phyloP scores from a whole-genome alignment of 2,113 vertebrate species.

The Sorex fumeus region DNA sequence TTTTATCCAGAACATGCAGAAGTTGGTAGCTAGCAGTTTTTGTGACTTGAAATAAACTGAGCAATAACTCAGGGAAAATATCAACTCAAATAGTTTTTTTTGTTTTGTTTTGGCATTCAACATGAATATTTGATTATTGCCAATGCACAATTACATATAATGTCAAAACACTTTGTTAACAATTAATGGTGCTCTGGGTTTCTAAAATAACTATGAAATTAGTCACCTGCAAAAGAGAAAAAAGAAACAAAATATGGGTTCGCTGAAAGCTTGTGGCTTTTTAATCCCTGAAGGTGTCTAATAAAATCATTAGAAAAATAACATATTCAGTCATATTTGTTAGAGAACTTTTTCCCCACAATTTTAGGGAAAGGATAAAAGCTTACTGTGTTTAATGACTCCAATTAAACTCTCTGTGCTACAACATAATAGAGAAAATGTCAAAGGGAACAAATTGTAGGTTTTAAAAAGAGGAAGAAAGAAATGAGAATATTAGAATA shows the following conservation, averaged over 20 bases:
- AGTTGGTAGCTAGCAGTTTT: no score
- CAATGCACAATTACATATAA: neutral
- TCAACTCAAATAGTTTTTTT: no score
- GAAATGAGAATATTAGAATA: neutral
- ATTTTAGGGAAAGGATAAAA: neutral
- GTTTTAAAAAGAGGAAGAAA: slow-evolving; percentile 15
- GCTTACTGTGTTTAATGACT: slow-evolving; percentile 49
- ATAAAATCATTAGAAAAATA: neutral
- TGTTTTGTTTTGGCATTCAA: neutral
- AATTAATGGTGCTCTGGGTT: neutral
- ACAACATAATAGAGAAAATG: neutral
- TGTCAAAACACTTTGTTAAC: neutral
- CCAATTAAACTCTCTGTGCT: slow-evolving; percentile 13
- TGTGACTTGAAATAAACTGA: no score
- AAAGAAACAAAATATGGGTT: slow-evolving; percentile 3
- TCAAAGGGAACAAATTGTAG: neutral
- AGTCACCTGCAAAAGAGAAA: neutral
- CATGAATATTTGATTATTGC: slow-evolving; percentile 18
- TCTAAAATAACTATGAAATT: slow-evolving; percentile 50
- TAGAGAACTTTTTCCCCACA: neutral
- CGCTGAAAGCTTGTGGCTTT: neutral
- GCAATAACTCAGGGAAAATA: no score
- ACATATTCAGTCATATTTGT: slow-evolving; percentile 21
- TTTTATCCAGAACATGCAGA: no score
- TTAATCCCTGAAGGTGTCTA: neutral